Evolutionary conservation across 2,113 vertebrate genomes (phyloP), one percentile per base, ranked within the genome.

Genomic region (Elaphurus davidianus): DNA sequence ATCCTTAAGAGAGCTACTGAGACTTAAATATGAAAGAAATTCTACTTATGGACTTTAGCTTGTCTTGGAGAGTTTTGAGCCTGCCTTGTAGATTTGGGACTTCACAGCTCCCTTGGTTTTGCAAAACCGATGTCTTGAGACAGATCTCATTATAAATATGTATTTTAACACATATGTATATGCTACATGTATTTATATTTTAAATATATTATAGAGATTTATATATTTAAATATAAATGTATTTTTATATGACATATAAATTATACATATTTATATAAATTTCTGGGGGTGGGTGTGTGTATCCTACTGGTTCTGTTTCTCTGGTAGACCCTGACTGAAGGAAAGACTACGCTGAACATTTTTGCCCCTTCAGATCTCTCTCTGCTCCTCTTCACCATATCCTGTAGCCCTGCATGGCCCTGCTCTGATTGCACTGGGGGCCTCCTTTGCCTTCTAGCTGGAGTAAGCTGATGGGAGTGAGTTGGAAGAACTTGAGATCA

Each of bases 111-210:
- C 62, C 81, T 57, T 40, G 33, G 6, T 55, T 15, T 1, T 71
- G 60, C 40, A 91, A 71, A 84, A n/a, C 50, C 28, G 47, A 71
- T 45, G 45, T 15, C 91, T 92, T 74, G 36, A 92, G 83, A 47
- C 43, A 52, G 43, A 92, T 57, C 14, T 74, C 57, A 30, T 30
- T 79, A 12, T 81, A 62, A 62, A 28, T 62, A 30, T 15, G 21
- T 43, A 74, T 74, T 13, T 43, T 43, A 55, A 45, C 6, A 67
- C 30, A 28, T 21, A 30, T 21, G 36, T 36, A 60, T 50, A 81
- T 36, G 15, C 33, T 40, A 7, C 14, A 60, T 60, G 27, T 16
- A 52, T 78, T 33, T 30, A 30, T 78, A 76, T 52, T 71, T 86
- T 40, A 40, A 33, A 90, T 84, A 74, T 3, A 11, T 59, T 33